A percentile compares a stretch with the other conserved stretches of the same genome.
Evolutionary conservation across 2,888 invertebrate species (phyloP).

Genomic region (Agrotis clavis): DNA sequence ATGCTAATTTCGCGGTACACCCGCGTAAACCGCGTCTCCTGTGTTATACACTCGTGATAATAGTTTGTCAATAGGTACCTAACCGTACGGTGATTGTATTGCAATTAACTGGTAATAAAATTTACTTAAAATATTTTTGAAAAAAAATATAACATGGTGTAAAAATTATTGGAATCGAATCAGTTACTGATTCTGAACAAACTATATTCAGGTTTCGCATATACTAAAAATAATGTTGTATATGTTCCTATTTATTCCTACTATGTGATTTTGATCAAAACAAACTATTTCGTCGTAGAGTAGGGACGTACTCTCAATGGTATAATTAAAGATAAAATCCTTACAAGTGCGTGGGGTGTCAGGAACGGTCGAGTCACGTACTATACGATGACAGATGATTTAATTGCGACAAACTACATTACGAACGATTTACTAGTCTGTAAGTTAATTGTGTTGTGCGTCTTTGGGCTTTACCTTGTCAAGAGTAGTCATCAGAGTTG

Average conservation of each 20-base stretch:
- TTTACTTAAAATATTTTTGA: too few species aligned
- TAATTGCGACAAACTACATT: constrained; percentile 24
- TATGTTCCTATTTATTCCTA: not conserved
- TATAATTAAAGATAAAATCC: constrained; percentile 46
- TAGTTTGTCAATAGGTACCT: too few species aligned
- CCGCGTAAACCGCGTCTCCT: too few species aligned
- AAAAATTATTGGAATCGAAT: too few species aligned
- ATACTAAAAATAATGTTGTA: too few species aligned
- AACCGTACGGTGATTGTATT: too few species aligned
- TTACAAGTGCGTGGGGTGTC: constrained; percentile 29
- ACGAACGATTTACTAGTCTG: not conserved
- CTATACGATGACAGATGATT: constrained; percentile 15
- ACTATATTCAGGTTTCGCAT: too few species aligned
- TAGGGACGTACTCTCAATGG: not conserved
- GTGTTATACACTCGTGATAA: too few species aligned
- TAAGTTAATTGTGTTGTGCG: not conserved
- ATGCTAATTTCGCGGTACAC: too few species aligned
- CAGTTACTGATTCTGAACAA: too few species aligned
- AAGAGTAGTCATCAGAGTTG: not conserved
- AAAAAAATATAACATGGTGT: too few species aligned
- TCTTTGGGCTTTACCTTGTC: not conserved
- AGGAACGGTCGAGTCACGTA: constrained; percentile 33
- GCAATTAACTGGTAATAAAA: too few species aligned
- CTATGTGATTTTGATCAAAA: not conserved
- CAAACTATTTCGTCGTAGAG: not conserved